Evolutionary conservation across 2,113 vertebrate genomes (phyloP).

Genomic region (Garra rufa): DNA sequence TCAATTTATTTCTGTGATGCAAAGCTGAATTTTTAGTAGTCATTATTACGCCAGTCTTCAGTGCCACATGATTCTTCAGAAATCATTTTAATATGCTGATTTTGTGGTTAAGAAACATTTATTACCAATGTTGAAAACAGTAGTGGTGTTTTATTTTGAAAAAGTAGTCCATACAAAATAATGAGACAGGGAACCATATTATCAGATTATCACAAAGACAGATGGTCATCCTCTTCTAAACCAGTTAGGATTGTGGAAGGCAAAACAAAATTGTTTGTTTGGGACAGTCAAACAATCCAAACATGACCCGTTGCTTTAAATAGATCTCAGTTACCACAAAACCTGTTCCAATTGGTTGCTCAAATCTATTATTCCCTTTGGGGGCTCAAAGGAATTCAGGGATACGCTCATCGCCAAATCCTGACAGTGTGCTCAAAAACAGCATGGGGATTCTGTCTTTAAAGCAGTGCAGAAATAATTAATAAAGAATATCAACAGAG

Average conservation of each 20-base stretch:
- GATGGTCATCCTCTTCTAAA: constrained; percentile 36
- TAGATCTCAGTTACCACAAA: constrained; percentile 4
- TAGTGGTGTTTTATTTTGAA: not conserved
- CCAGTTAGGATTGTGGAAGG: constrained; percentile 9
- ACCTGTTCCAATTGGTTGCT: constrained; percentile 15
- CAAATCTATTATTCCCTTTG: constrained; percentile 15
- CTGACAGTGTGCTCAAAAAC: not conserved
- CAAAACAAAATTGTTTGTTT: constrained; percentile 13
- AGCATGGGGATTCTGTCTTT: not conserved
- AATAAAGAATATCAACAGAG: not conserved
- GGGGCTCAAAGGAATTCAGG: not conserved
- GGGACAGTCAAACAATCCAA: constrained; percentile 19
- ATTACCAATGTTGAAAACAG: no score
- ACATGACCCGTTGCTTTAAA: constrained; percentile 23
- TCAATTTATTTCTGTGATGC: no score
- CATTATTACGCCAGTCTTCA: no score
- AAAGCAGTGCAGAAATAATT: not conserved
- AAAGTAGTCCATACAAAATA: not conserved
- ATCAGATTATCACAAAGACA: constrained; percentile 30
- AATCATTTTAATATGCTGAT: no score
- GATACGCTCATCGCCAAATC: constrained; percentile 1
- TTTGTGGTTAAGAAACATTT: no score
- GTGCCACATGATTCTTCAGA: no score
- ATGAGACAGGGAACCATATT: not conserved
- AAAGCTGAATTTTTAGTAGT: no score